phyloP scores from a whole-genome alignment of 1,140 invertebrate genomes.

The Drosophila asahinai region DNA sequence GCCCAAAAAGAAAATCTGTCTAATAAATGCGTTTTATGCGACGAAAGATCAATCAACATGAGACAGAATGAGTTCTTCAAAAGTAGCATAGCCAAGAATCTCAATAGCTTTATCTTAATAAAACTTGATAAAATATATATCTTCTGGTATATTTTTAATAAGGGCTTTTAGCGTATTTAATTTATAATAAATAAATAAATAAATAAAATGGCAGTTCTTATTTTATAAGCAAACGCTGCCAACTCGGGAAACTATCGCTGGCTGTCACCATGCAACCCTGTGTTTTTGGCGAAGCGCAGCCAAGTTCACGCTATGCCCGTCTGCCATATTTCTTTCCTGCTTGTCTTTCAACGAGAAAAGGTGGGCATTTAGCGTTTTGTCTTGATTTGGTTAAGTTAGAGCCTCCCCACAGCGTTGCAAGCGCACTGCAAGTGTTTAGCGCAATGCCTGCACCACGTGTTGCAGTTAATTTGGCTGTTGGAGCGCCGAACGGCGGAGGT shows the following conservation, averaged over 20 bases:
- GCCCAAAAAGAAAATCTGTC: no score
- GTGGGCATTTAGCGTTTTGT: conserved; percentile 69
- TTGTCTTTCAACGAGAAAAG: conserved; percentile 82
- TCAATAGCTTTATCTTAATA: not conserved
- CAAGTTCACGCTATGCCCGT: conserved; percentile 58
- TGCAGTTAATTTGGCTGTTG: conserved; percentile 14
- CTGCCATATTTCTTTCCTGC: conserved; percentile 82
- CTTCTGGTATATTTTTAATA: not conserved
- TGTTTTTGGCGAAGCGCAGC: conserved; percentile 59
- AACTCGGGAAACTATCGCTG: conserved; percentile 16
- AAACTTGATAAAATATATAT: not conserved
- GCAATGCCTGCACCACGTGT: conserved; percentile 22
- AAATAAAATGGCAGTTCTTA: not conserved
- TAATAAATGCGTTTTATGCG: not conserved
- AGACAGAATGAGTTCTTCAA: not conserved
- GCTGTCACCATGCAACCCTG: conserved; percentile 35
- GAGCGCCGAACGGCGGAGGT: conserved; percentile 49
- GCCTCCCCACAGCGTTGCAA: conserved; percentile 26
- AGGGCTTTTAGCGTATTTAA: accelerated
- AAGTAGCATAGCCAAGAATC: no score
- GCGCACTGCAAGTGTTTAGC: conserved; percentile 7
- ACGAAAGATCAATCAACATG: no score
- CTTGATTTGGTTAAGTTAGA: conserved; percentile 72
- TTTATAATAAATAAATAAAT: no score
- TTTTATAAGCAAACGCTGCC: not conserved